Evolutionary conservation across 2,797 vertebrate genomes (phyloP), one percentile per base, ranked within the genome.

Genomic region (Trachurus trachurus): DNA sequence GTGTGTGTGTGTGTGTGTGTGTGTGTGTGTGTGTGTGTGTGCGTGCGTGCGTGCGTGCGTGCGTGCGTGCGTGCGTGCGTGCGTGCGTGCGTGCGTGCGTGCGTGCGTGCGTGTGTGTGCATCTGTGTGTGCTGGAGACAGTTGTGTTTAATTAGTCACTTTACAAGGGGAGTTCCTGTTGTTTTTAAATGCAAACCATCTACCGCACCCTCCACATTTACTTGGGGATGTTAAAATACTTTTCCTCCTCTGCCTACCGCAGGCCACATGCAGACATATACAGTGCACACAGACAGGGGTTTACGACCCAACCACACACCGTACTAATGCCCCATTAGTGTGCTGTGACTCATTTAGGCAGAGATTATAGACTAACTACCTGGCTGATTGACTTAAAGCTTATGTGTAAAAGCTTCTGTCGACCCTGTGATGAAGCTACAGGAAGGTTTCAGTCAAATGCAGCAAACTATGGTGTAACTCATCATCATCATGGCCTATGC

Each of bases 291-390:
- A 70, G 34, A 22, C 17, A 37, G 34, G 52, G 59, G 17, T 90
- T 88, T 87, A 89, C 83, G 66, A 60, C 66, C 26, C 19, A 87
- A 83, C 84, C 89, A 79, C 91, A 90, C 76, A 82, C 52, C 29
- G 13, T 75, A 83, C 86, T 83, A 77, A 82, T 82, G 73, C 74
- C 82, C 90, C 59, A 26, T 91, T 89, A 80, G 78, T 82, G 78
- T 79, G 80, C 74, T 80, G 50, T 81, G 83, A 91, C 70, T 90
- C 78, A 85, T 89, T 88, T 78, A 86, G 67, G 37, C 49, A 63
- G 71, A 85, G 80, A 82, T 87, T 89, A 83, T 75, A 71, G 71
- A 85, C 74, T 62, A 74, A 75, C 66, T 63, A 54, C 60, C 82
- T 77, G 5, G 63, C 59, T 74, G 68, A 81, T 50, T 67, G 73